Percentiles rank a stretch among this genome's conserved stretches.
These are phyloP conservation scores for Scotopteryx bipunctaria DNA, from an alignment of 2,888 invertebrate genomes.

Conservation along the genomic window DNA sequence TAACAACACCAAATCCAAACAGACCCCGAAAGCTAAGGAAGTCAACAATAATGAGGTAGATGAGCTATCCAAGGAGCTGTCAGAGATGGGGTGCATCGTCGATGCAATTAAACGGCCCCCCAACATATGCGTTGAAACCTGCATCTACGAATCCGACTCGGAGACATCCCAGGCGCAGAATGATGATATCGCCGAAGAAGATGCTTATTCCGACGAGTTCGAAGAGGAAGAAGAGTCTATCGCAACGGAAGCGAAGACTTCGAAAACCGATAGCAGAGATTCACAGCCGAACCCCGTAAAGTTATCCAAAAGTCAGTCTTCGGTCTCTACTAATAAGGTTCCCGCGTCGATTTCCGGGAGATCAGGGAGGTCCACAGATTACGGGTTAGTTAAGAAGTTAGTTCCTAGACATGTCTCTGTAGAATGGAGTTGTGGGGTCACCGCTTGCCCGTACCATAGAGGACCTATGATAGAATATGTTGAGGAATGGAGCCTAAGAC, in stretches of 20 bases:
- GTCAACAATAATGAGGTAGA: constrained; percentile 79
- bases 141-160: constrained; percentile 63
- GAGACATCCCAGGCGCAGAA: constrained; percentile 44
- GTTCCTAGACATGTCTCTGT: constrained; percentile 15
- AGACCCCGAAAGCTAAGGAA: constrained; percentile 57
- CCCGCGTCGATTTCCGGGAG: constrained; percentile 59
- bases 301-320: constrained; percentile 64
- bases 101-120: constrained; percentile 69
- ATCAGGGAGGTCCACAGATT: constrained; percentile 66
- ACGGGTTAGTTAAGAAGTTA: constrained; percentile 55
- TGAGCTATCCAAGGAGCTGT: constrained; percentile 70
- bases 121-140: constrained; percentile 72
- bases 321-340: constrained; percentile 53
- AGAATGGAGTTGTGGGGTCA: constrained; percentile 20
- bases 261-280: constrained; percentile 41
- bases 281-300: constrained; percentile 48
- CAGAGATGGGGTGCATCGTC: constrained; percentile 77
- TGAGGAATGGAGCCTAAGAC: constrained; percentile 13
- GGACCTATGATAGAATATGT: constrained; percentile 7
- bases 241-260: constrained; percentile 46
- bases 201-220: constrained; percentile 75
- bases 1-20: constrained; percentile 65
- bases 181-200: constrained; percentile 50
- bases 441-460: constrained; percentile 14
- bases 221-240: constrained; percentile 66